Evolutionary conservation across 2,888 invertebrate species (phyloP).

Genomic region (Helobdella robusta): DNA sequence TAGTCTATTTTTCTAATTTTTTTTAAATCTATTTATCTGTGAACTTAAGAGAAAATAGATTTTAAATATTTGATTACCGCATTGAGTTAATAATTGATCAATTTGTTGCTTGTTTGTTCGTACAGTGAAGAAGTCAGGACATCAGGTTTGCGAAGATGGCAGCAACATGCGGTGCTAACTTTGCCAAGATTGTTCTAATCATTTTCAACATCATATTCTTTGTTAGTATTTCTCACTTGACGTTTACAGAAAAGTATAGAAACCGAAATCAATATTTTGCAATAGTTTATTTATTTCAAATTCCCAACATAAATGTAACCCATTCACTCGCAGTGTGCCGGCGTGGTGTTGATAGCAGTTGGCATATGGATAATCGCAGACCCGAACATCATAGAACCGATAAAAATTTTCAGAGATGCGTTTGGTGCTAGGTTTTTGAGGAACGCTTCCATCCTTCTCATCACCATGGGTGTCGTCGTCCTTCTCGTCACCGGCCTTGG

Average conservation of each 20-base stretch:
- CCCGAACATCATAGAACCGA: constrained; percentile 2
- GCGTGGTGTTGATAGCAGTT: constrained; percentile 24
- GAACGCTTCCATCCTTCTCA: constrained; percentile 24
- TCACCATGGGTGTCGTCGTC: constrained; percentile 23
- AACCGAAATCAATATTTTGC: too few species aligned
- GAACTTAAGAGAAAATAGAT: too few species aligned
- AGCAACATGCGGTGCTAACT: constrained; percentile 23
- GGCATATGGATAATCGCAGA: constrained; percentile 20
- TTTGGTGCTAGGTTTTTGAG: constrained; percentile 13
- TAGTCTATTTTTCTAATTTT: too few species aligned
- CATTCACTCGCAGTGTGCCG: constrained; percentile 17
- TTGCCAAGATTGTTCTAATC: constrained; percentile 24
- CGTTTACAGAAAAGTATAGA: not conserved
- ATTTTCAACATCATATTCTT: constrained; percentile 27
- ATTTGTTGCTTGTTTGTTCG: not conserved
- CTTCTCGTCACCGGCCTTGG: constrained; percentile 22
- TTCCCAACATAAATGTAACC: too few species aligned
- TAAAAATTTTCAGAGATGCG: constrained; percentile 5
- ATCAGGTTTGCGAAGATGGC: constrained; percentile 22
- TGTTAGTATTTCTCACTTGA: constrained; percentile 3
- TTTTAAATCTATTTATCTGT: too few species aligned
- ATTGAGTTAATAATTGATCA: too few species aligned
- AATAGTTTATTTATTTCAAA: too few species aligned
- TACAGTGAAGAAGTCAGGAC: not conserved
- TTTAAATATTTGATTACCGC: too few species aligned